Conservation (phyloP, 2,113 vertebrate genomes). For the Lathamus discolor region DNA sequence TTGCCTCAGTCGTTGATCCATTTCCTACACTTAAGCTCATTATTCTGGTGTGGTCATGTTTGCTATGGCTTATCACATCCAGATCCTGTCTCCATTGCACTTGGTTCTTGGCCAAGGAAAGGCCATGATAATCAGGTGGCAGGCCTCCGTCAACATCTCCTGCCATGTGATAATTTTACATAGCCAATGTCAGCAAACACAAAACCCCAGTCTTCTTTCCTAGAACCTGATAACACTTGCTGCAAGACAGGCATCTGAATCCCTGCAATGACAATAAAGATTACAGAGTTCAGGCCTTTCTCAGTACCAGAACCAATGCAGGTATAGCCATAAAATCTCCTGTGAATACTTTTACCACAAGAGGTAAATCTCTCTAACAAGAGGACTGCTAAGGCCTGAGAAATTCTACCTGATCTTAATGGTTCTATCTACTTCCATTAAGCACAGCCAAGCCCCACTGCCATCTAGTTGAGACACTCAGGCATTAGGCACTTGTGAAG, state of each 20-base stretch:
- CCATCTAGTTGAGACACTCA: not conserved
- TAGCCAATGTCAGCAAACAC: not conserved
- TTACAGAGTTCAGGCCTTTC: not conserved
- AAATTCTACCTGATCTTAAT: not conserved
- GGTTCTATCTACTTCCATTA: not conserved
- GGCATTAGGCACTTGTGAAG: not conserved
- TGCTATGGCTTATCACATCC: not conserved
- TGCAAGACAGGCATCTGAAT: not conserved
- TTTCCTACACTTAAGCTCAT: not conserved
- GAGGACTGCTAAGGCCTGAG: not conserved
- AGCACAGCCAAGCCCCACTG: rapidly evolving
- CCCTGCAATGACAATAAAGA: not conserved
- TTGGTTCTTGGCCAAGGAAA: not conserved
- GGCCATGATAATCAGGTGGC: not conserved
- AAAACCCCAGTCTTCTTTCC: not conserved
- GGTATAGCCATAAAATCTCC: not conserved
- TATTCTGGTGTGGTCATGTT: not conserved
- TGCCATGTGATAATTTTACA: not conserved
- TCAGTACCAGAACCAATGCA: not conserved
- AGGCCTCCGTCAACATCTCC: not conserved
- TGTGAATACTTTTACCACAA: not conserved
- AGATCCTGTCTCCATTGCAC: not conserved
- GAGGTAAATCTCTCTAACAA: not conserved
- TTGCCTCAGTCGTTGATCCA: not conserved
- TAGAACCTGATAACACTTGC: not conserved